phyloP scores from a whole-genome alignment of 2,888 invertebrate species.

The Conistra vaccinii region DNA sequence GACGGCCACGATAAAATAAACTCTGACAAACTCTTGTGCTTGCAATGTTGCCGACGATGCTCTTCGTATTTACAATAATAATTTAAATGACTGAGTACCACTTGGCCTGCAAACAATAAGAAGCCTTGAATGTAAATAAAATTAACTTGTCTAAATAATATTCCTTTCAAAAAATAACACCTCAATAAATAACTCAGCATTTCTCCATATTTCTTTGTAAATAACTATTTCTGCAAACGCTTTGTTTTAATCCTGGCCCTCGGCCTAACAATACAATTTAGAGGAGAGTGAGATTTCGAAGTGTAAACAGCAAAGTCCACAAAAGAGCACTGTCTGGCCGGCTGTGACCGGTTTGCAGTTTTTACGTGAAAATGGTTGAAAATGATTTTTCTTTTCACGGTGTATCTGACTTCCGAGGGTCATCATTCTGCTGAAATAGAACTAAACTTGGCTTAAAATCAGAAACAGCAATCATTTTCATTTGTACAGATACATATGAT shows the following conservation, averaged over 20 bases:
- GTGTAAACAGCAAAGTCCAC: slow-evolving; percentile 30
- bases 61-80: slow-evolving; percentile 47
- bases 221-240: slow-evolving; percentile 22
- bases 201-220: slow-evolving; percentile 42
- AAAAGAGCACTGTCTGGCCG: slow-evolving; percentile 25
- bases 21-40: slow-evolving; percentile 68
- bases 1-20: slow-evolving; percentile 71
- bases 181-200: slow-evolving; percentile 47
- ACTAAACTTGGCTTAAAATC: neutral
- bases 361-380: neutral
- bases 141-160: slow-evolving; percentile 29
- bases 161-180: slow-evolving; percentile 29
- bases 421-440: neutral
- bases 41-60: slow-evolving; percentile 50
- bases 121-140: slow-evolving; percentile 45
- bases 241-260: slow-evolving; percentile 37
- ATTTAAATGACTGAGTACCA: slow-evolving; percentile 46
- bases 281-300: slow-evolving; percentile 36
- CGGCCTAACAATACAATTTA: slow-evolving; percentile 20
- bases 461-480: neutral
- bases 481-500: slow-evolving; percentile 11
- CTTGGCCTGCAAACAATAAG: slow-evolving; percentile 39
- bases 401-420: neutral
- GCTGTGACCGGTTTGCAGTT: neutral
- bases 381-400: neutral